A percentile compares a stretch with the other conserved stretches of the same genome.
Conservation (phyloP, 2,797 vertebrate species). For the Perodicticus potto region DNA sequence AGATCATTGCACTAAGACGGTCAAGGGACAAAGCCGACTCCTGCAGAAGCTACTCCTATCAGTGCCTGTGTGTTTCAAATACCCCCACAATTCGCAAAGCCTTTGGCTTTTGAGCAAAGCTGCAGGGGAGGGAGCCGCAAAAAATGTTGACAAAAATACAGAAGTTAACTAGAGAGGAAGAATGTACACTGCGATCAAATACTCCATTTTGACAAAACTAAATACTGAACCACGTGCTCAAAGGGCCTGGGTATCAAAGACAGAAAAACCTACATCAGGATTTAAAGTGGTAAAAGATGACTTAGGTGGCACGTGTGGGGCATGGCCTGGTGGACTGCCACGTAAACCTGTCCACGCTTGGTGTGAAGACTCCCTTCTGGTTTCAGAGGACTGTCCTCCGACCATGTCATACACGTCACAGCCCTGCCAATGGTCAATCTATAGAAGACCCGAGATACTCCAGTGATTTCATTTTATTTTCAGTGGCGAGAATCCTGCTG, state of each 20-base stretch:
- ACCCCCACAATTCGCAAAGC: not conserved
- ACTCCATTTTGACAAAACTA: not conserved
- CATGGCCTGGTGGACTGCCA: no score
- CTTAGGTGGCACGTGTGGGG: not conserved
- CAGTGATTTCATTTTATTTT: not conserved
- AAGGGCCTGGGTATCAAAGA: not conserved
- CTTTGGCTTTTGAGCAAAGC: not conserved
- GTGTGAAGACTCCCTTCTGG: rapidly evolving
- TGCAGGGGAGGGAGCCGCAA: not conserved
- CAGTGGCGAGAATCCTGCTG: no score
- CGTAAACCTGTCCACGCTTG: rapidly evolving
- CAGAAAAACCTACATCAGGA: not conserved
- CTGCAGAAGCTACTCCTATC: not conserved
- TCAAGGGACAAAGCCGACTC: not conserved
- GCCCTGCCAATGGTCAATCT: not conserved
- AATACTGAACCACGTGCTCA: not conserved
- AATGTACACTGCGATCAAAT: not conserved
- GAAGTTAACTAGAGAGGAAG: not conserved
- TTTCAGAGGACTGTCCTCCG: not conserved
- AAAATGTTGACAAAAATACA: not conserved
- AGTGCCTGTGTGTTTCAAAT: not conserved
- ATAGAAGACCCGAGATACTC: not conserved
- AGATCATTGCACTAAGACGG: not conserved
- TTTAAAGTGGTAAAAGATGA: not conserved
- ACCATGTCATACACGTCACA: not conserved